Evolutionary conservation across 30 jellyfish, hydroid and myxozoan species (phyloP).

Genomic region (Cassiopea xamachana): DNA sequence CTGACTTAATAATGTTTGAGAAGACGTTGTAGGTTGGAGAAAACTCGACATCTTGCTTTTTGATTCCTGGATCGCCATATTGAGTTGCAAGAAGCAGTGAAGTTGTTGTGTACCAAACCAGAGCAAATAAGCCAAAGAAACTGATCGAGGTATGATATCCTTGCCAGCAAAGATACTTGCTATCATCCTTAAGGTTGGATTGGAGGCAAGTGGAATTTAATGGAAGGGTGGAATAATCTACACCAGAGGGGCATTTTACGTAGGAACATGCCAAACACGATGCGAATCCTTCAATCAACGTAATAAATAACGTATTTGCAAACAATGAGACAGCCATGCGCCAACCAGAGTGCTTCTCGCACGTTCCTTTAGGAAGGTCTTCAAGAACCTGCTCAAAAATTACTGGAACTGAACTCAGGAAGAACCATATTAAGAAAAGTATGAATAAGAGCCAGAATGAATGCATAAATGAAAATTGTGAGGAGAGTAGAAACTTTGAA

Average conservation of each 20-base stretch:
- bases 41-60: constrained; percentile 80
- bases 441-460: constrained; percentile 63
- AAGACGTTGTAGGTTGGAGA: constrained; percentile 87
- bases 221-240: constrained; percentile 39
- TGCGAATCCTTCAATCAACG: constrained; percentile 74
- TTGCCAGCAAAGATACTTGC: constrained; percentile 74
- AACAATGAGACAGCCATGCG: constrained; percentile 85
- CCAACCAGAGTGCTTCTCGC: constrained; percentile 92
- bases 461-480: constrained; percentile 76
- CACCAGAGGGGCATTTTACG: constrained; percentile 74
- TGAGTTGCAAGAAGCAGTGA: constrained; percentile 69
- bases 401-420: constrained; percentile 87
- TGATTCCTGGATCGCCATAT: constrained; percentile 86
- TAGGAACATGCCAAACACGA: constrained; percentile 82
- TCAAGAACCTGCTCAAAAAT: constrained; percentile 90
- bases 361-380: constrained; percentile 79
- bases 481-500: constrained; percentile 76
- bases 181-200: constrained; percentile 71
- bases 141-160: constrained; percentile 76
- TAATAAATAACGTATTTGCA: constrained; percentile 90
- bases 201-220: constrained; percentile 70
- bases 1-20: constrained; percentile 78
- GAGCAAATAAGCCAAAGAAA: constrained; percentile 79
- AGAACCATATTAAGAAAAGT: constrained; percentile 85
- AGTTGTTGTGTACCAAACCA: constrained; percentile 89